These are phyloP conservation scores for Euborellia annulipes DNA, from an alignment of 1,140 invertebrate species.

Conservation along the genomic window DNA sequence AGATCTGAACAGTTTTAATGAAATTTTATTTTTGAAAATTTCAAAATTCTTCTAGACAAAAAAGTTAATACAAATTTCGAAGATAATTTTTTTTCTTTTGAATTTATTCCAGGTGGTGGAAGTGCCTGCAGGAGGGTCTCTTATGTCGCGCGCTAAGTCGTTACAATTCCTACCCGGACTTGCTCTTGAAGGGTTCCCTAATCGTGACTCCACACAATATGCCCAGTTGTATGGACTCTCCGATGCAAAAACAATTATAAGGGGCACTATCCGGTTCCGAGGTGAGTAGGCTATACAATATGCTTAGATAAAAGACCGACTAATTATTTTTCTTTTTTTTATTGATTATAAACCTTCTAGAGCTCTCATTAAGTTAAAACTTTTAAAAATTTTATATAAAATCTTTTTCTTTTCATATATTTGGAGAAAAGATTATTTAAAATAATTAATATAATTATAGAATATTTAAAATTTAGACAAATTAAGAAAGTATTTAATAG, in stretches of 20 bases:
- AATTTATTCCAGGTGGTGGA: conserved; percentile 52
- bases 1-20: too few species aligned
- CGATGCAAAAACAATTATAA: conserved; percentile 72
- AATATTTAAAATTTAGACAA: too few species aligned
- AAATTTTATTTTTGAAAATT: too few species aligned
- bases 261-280: conserved; percentile 82
- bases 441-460: too few species aligned
- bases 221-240: conserved; percentile 70
- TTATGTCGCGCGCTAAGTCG: conserved; percentile 61
- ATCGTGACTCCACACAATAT: conserved; percentile 89
- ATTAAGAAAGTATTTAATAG: too few species aligned
- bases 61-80: too few species aligned
- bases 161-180: conserved; percentile 92
- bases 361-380: conserved; percentile 12
- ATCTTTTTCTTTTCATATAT: too few species aligned
- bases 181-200: conserved; percentile 89
- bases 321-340: conserved; percentile 11
- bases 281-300: conserved; percentile 18
- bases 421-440: too few species aligned
- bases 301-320: not conserved
- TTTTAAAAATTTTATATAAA: too few species aligned
- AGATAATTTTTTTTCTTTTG: conserved; percentile 6
- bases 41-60: too few species aligned
- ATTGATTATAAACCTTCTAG: conserved; percentile 1
- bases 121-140: conserved; percentile 70